Evolutionary conservation across 2,888 invertebrate genomes (phyloP), one percentile per base, ranked within the genome.

Genomic region (Xanthia togata): DNA sequence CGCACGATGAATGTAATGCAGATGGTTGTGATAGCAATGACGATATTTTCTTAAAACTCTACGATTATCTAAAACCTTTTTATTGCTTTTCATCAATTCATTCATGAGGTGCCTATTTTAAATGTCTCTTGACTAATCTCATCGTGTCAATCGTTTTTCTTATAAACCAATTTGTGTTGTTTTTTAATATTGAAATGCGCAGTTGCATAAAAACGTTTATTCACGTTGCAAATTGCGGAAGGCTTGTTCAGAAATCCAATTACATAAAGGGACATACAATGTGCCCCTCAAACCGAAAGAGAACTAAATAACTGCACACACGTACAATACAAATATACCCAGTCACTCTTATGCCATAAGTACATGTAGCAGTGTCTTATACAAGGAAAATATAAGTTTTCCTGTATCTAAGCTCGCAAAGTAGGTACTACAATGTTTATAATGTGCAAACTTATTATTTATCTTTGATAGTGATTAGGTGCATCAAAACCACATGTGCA

Each of bases 341-440:
- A 55, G 64, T 80, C 63, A 53, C 81, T 70, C 63, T 59, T 17
- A 57, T 38, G 50, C 44, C 31, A 31, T 67, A n/a, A n/a, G n/a
- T n/a, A 55, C 31, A 47, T 53, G 20, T n/a, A 31, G 5, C 26
- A 60, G 41, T 67, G 76, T 80, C 73, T 62, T 81, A 23, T 14
- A 83, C 44, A 73, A 83, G 82, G 83, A 84, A 83, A 83, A 84
- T 44, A 62, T 26, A 70, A 44, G 50, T 82, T 83, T 83, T 77
- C 84, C 84, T 84, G 81, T 69, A 31, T 73, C 55, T 35, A 67
- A 72, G 69, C 83, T 70, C 47, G 44, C 35, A 41, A 70, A 20
- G n/a, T n/a, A n/a, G n/a, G 35, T 64, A 59, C 5, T 79, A 26
- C 3, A 63, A 55, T 71, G 44, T 76, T 70, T 53, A 78, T 50